These are phyloP conservation scores for Pseudochromis fuscus DNA, from an alignment of 2,797 vertebrate genomes.

Conservation along the genomic window DNA sequence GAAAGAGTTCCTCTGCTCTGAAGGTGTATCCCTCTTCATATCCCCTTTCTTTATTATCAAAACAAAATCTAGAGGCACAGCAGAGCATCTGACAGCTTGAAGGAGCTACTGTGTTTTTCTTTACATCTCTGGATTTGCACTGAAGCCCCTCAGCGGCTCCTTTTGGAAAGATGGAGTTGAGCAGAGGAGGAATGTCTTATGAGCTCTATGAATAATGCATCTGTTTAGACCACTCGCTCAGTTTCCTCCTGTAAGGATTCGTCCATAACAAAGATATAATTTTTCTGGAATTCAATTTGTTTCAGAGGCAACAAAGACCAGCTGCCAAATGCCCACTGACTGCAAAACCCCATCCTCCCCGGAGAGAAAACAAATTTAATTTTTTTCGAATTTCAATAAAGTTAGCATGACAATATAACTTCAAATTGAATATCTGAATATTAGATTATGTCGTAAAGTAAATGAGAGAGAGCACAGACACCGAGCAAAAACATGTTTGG, in stretches of 20 bases:
- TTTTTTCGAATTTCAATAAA: conserved; percentile 1
- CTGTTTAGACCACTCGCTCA: conserved; percentile 46
- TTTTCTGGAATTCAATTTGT: conserved; percentile 40
- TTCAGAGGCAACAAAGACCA: conserved; percentile 28
- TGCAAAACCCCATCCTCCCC: conserved; percentile 3
- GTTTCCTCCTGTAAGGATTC: conserved; percentile 25
- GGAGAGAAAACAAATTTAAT: conserved; percentile 15
- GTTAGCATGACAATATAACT: background rate
- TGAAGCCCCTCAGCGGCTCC: conserved; percentile 38
- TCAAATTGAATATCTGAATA: background rate
- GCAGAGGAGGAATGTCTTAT: conserved; percentile 53
- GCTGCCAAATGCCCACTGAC: conserved; percentile 16
- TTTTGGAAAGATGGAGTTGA: conserved; percentile 46
- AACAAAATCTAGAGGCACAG: conserved; percentile 41
- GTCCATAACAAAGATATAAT: conserved; percentile 33
- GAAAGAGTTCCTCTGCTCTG: conserved; percentile 7
- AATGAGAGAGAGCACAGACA: background rate
- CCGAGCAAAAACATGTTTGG: background rate
- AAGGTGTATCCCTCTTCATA: conserved; percentile 2
- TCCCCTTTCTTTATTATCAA: conserved; percentile 35
- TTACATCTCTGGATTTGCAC: conserved; percentile 53
- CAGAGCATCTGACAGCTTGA: conserved; percentile 56
- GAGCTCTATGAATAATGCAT: conserved; percentile 70
- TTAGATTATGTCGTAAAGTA: background rate
- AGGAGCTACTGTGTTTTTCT: conserved; percentile 47